phyloP scores from a whole-genome alignment of 2,113 vertebrate species.

The Scatophagus argus region DNA sequence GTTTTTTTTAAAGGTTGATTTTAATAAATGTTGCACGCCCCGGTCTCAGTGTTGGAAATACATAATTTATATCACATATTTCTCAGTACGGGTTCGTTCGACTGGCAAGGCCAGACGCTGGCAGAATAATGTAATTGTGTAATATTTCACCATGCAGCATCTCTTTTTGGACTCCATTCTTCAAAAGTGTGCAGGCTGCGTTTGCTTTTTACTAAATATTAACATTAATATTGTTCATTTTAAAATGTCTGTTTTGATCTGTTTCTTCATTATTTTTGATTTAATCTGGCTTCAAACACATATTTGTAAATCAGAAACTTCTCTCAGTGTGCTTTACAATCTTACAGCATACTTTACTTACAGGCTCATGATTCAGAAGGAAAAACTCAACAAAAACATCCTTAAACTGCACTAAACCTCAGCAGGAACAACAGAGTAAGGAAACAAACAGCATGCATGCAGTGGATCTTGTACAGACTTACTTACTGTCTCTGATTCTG shows the following conservation, averaged over 20 bases:
- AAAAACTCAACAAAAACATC: neutral
- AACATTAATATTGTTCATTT: neutral
- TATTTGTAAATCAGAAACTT: no score
- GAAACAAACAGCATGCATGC: neutral
- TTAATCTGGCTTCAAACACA: neutral
- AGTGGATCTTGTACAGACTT: neutral
- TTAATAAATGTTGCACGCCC: neutral
- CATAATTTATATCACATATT: constrained; percentile 31
- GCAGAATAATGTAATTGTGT: constrained; percentile 21
- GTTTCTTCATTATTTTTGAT: neutral
- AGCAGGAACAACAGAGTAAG: neutral
- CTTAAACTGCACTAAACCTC: neutral
- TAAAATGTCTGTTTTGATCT: neutral
- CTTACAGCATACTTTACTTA: neutral
- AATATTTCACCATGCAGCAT: constrained; percentile 24
- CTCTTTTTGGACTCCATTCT: neutral
- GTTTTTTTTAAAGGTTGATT: no score
- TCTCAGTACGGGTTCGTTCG: constrained; percentile 14
- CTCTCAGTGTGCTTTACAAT: neutral
- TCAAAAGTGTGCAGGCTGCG: neutral
- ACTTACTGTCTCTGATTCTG: neutral
- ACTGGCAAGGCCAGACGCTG: constrained; percentile 15
- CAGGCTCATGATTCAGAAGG: neutral
- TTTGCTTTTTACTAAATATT: neutral
- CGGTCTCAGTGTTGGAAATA: constrained; percentile 18